Conservation (phyloP, 2,797 vertebrate genomes). For the Tokudaia tokunoshimensis region DNA sequence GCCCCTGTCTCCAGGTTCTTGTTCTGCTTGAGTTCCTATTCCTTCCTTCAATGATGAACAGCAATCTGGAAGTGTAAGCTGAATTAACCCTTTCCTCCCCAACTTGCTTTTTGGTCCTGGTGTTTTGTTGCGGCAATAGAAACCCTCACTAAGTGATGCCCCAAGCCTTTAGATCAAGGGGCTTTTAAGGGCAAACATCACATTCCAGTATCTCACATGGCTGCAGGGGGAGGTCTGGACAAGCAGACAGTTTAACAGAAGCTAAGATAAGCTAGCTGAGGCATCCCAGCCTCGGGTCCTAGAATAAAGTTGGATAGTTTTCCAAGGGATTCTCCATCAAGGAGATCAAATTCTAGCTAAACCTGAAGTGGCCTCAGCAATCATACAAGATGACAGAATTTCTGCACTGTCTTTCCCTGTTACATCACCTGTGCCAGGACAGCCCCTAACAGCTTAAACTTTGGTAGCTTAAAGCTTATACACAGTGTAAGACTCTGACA, state of each 20-base stretch:
- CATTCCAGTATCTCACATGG: not conserved
- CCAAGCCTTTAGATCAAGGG: not conserved
- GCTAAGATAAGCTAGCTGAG: not conserved
- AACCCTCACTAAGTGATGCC: not conserved
- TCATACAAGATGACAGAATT: not conserved
- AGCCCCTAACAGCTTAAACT: not conserved
- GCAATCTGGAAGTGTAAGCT: not conserved
- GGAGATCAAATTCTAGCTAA: not conserved
- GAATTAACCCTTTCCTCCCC: not conserved
- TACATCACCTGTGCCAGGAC: not conserved
- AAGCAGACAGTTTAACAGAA: not conserved
- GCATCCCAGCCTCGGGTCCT: not conserved
- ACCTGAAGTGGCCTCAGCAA: not conserved
- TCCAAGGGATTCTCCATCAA: not conserved
- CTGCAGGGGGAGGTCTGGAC: not conserved
- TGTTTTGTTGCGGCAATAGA: not conserved
- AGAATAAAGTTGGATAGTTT: not conserved
- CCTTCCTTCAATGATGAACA: not conserved
- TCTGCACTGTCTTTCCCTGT: not conserved
- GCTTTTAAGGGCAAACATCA: not conserved
- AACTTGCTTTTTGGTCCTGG: not conserved
- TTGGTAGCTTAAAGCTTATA: not conserved
- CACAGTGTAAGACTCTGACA: too few species aligned
- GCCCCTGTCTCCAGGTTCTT: not conserved
- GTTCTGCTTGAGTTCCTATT: not conserved